Evolutionary conservation across 2,797 vertebrate species (phyloP).

Genomic region (Melanotaenia trifasciata): DNA sequence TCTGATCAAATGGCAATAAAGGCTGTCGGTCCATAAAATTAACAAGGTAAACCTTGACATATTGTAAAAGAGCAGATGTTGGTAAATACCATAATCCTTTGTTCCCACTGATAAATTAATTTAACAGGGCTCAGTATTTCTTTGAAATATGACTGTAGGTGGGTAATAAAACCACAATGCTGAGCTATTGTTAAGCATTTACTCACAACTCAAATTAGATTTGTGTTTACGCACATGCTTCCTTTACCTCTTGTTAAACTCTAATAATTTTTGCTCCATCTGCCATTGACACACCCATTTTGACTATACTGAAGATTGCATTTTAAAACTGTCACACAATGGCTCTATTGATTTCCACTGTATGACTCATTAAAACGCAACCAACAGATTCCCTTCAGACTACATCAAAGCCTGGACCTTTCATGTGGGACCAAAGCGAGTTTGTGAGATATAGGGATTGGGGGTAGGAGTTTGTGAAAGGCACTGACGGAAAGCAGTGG

Average conservation of each 20-base stretch:
- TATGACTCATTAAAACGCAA: conserved; percentile 60
- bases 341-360: conserved; percentile 61
- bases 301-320: conserved; percentile 51
- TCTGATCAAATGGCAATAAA: conserved; percentile 22
- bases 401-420: conserved; percentile 39
- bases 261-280: conserved; percentile 42
- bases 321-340: conserved; percentile 52
- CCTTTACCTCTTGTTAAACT: conserved; percentile 20
- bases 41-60: conserved; percentile 21
- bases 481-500: conserved; percentile 35
- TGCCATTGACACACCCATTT: conserved; percentile 37
- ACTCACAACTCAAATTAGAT: conserved; percentile 22
- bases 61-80: conserved; percentile 23
- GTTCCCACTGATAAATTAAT: conserved; percentile 21
- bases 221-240: conserved; percentile 35
- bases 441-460: conserved; percentile 25
- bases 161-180: conserved; percentile 28
- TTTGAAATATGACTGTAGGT: conserved; percentile 1
- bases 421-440: conserved; percentile 35
- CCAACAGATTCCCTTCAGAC: conserved; percentile 50
- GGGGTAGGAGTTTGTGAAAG: conserved; percentile 28
- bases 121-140: conserved; percentile 20
- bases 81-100: conserved; percentile 19
- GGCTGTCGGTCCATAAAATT: conserved; percentile 26
- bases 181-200: background rate